Conservation (phyloP, 2,797 vertebrate genomes). For the Poeciliopsis presidionis region DNA sequence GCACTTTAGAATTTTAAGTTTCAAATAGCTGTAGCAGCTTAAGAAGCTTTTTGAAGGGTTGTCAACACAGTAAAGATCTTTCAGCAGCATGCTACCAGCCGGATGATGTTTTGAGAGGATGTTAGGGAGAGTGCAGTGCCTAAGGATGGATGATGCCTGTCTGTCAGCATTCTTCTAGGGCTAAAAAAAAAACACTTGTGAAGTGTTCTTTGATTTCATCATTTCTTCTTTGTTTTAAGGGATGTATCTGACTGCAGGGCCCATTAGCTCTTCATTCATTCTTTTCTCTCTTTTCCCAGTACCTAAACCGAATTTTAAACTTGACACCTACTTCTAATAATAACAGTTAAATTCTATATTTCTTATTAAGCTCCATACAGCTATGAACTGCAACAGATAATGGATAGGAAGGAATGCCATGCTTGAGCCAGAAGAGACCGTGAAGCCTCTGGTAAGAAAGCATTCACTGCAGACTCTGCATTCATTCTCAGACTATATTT, state of each 20-base stretch:
- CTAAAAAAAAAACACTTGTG: not conserved
- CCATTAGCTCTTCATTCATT: not conserved
- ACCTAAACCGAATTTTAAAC: not conserved
- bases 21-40: constrained; percentile 46
- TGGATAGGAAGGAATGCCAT: not conserved
- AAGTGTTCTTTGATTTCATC: constrained; percentile 2
- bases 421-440: not conserved
- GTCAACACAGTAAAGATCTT: constrained; percentile 40
- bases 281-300: not conserved
- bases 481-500: no score
- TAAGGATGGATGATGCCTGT: constrained; percentile 44
- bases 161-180: constrained; percentile 48
- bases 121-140: constrained; percentile 37
- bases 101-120: constrained; percentile 57
- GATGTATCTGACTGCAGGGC: not conserved
- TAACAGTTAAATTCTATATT: not conserved
- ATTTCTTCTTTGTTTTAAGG: not conserved
- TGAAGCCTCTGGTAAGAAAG: not conserved
- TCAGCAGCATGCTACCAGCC: constrained; percentile 33
- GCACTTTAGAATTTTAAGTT: constrained; percentile 26
- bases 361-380: not conserved
- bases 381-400: not conserved
- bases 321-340: not conserved
- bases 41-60: constrained; percentile 39
- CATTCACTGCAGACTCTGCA: no score